Base-by-base conservation (phyloP, 2,797 vertebrate species). In the Babyrousa celebensis region DNA sequence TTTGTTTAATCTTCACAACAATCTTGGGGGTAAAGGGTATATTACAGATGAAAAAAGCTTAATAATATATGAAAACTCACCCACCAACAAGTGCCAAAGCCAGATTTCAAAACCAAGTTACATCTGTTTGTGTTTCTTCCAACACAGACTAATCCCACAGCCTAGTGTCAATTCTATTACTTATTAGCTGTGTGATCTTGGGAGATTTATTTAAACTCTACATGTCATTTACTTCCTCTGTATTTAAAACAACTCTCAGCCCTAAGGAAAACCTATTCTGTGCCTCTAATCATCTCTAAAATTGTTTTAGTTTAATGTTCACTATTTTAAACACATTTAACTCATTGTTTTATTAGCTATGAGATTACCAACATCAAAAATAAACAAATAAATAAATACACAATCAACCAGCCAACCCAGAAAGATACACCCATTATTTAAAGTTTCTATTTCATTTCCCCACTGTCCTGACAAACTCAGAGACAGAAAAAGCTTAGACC, bases 361-460 rank as follows among this genome's bases (percentile, higher is more conserved):
- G 40, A 95, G 92, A 82, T 85, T 70, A 93, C 54, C 43, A 84
- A 89, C 14, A 15, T 75, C 29, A 72, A 85, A 70, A n/a, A 72
- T 56, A 56, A n/a, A 67, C 63, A 43, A 77, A 84, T 8, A 36
- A 63, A 43, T 3, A 84, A 54, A 48, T 77, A 77, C 54, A 54
- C 8, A 32, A 78, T 56, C 54, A 78, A 78, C 29, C 12, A 23
- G 29, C n/a, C 29, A 32, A 56, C 75, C 18, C 29, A 95, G 14
- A 18, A 89, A 89, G 65, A 14, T 71, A 85, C 11, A 94, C 48
- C 90, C 93, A 88, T 58, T 71, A 91, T 90, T 80, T 88, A 67
- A 95, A 94, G 62, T 32, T 52, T 74, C 5, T 91, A 91, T 85
- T 95, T 95, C 67, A 94, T 85, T 93, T 97, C 70, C 85, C 40